Conservation (phyloP, 2,797 vertebrate species). For the Notolabrus celidotus region DNA sequence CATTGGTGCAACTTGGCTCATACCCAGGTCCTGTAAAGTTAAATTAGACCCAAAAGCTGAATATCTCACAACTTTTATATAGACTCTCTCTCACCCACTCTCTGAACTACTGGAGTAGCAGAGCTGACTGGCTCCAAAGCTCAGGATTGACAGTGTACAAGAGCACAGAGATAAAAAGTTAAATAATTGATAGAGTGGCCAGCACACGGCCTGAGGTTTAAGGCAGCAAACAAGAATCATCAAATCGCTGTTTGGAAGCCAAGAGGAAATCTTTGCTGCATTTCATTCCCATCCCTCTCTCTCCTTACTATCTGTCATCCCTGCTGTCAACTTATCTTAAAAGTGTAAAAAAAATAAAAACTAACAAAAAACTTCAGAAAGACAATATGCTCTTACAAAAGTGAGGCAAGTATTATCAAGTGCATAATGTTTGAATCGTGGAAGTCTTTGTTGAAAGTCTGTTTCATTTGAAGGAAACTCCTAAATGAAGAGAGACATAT, state of each 20-base stretch:
- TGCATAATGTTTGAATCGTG: too few species aligned
- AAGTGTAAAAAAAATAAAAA: too few species aligned
- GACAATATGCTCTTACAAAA: too few species aligned
- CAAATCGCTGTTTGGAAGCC: not conserved
- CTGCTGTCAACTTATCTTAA: too few species aligned
- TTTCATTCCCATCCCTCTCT: not conserved
- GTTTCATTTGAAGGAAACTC: too few species aligned
- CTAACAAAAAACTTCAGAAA: too few species aligned
- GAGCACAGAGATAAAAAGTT: not conserved
- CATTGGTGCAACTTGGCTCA: not conserved
- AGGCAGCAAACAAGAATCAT: not conserved
- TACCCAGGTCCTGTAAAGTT: not conserved
- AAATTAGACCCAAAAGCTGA: constrained; percentile 6
- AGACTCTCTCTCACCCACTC: not conserved
- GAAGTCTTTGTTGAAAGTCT: too few species aligned
- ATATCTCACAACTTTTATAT: not conserved
- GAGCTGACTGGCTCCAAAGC: not conserved
- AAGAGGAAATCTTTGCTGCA: not conserved
- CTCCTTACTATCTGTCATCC: too few species aligned
- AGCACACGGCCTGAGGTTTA: not conserved
- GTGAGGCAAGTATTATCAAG: too few species aligned
- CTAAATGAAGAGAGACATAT: too few species aligned
- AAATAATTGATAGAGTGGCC: not conserved
- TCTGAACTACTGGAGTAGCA: not conserved
- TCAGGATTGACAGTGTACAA: not conserved